Percentiles rank a stretch among this genome's conserved stretches.
phyloP scores from a whole-genome alignment of 2,888 invertebrate species.

The Phoenoteleia sp. region DNA sequence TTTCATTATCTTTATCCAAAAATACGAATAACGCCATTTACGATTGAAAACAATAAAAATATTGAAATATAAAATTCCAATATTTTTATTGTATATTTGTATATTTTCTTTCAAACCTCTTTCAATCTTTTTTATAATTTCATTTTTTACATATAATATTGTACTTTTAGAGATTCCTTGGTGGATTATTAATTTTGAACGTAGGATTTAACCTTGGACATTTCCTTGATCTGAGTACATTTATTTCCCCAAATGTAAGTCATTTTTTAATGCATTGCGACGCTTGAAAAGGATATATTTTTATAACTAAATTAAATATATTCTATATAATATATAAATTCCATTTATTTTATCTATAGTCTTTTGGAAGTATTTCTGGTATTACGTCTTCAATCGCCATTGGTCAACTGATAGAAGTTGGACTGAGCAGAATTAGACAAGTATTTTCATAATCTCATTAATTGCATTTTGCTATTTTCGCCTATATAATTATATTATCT shows the following conservation, averaged over 20 bases:
- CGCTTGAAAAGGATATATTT: too few species aligned
- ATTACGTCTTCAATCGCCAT: not conserved
- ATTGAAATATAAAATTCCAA: too few species aligned
- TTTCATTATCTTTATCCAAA: too few species aligned
- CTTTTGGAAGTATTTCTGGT: not conserved
- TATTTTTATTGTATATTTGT: too few species aligned
- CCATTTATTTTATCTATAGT: not conserved
- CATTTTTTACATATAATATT: too few species aligned
- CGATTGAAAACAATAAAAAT: too few species aligned
- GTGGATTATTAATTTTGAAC: not conserved
- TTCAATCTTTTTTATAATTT: too few species aligned
- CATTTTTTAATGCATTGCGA: too few species aligned
- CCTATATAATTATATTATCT: not conserved
- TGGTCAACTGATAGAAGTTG: not conserved
- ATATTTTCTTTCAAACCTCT: too few species aligned
- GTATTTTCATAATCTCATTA: not conserved
- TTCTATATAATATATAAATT: not conserved
- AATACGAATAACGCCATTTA: too few species aligned
- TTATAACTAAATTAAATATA: not conserved
- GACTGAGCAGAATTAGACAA: not conserved
- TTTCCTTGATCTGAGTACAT: not conserved
- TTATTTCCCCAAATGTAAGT: not conserved
- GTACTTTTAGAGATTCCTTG: not conserved
- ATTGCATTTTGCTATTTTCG: too few species aligned
- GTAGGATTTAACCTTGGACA: not conserved